A percentile compares a stretch with the other conserved stretches of the same genome.
Evolutionary conservation across 2,113 vertebrate genomes (phyloP).

Genomic region (Neotoma lepida): DNA sequence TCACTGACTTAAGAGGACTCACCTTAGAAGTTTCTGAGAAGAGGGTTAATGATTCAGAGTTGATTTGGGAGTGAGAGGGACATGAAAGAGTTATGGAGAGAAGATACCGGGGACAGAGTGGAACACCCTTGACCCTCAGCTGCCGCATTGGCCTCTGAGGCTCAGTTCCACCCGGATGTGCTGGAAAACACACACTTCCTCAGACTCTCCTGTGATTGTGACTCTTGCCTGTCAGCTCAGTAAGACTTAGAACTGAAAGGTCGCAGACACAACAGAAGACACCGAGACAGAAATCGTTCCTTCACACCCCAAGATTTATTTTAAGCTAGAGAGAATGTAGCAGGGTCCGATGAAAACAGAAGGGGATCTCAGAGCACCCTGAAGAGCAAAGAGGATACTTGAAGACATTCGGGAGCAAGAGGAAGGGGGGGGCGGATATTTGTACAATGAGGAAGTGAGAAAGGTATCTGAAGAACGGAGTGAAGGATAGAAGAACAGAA

Average conservation of each 20-base stretch:
- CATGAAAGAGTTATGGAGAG: neutral
- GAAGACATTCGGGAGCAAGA: neutral
- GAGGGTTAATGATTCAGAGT: neutral
- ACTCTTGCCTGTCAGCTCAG: neutral
- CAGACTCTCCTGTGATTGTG: neutral
- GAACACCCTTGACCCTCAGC: neutral
- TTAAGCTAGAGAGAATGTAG: neutral
- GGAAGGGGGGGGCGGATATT: neutral
- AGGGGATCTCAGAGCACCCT: neutral
- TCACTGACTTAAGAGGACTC: neutral
- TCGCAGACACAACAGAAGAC: neutral
- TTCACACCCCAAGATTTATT: neutral
- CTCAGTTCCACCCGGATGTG: neutral
- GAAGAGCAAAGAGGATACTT: neutral
- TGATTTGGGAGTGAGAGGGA: neutral
- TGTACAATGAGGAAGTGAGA: no score
- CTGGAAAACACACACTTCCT: neutral
- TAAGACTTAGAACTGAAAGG: neutral
- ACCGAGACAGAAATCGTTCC: neutral
- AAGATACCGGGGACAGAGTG: accelerated
- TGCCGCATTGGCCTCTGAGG: neutral
- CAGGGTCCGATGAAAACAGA: neutral
- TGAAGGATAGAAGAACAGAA: neutral
- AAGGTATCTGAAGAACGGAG: neutral
- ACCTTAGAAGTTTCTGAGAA: neutral